Percentiles rank a stretch among this genome's conserved stretches.
Conservation (phyloP, 2,888 invertebrate species). For the Drosophila leonis region DNA sequence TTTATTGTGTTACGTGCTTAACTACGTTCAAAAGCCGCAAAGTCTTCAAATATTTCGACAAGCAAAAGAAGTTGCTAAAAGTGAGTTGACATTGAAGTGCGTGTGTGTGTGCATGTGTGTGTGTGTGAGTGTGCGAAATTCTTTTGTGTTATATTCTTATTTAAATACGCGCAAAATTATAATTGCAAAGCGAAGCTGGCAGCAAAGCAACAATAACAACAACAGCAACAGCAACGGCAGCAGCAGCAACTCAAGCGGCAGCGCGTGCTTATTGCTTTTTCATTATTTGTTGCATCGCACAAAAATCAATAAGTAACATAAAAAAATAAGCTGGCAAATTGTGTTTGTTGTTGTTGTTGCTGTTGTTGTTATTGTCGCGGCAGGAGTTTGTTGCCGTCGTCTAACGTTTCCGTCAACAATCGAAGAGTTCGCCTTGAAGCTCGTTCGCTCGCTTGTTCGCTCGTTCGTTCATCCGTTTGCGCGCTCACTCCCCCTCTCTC, state of each 20-base stretch:
- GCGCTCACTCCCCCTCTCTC: background rate
- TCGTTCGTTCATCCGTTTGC: background rate
- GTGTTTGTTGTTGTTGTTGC: conserved; percentile 45
- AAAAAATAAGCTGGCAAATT: conserved; percentile 48
- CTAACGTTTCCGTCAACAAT: conserved; percentile 69
- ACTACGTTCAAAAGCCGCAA: conserved; percentile 19
- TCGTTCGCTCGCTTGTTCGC: conserved; percentile 18
- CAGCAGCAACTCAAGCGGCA: conserved; percentile 19
- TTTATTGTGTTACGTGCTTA: conserved; percentile 46
- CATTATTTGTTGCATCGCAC: conserved; percentile 60
- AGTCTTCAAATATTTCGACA: background rate
- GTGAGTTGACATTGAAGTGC: conserved; percentile 73
- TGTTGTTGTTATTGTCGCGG: conserved; percentile 27
- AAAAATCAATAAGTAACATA: conserved; percentile 70
- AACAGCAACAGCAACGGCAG: background rate
- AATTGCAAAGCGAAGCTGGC: conserved; percentile 36
- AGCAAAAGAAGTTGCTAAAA: conserved; percentile 50
- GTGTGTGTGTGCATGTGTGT: conserved; percentile 16
- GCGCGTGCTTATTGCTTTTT: conserved; percentile 41
- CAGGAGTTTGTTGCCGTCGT: conserved; percentile 52
- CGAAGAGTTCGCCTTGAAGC: conserved; percentile 28
- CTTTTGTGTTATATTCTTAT: conserved; percentile 66
- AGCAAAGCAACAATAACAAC: conserved; percentile 22
- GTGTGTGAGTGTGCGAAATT: conserved; percentile 63
- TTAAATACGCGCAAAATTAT: conserved; percentile 52